Evolutionary conservation across 2,888 invertebrate genomes (phyloP), one percentile per base, ranked within the genome.

Genomic region (Malthinus seriepunctatus): DNA sequence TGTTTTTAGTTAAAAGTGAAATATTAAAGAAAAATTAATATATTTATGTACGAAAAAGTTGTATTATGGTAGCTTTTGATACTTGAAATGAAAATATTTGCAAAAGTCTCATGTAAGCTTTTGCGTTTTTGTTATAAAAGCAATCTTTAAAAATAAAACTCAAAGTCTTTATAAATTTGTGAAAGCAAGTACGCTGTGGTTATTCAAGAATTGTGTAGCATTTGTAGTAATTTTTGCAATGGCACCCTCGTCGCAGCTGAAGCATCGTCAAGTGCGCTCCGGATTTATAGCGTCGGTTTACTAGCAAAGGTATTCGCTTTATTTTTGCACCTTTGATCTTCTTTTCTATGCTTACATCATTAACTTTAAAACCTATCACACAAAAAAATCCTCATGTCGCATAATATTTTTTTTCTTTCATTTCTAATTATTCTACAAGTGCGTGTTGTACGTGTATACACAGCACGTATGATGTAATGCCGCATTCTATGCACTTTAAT

Each of bases 241-340:
- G 35, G 56, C 56, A 59, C 60, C 61, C 64, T 63, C 61, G 56
- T 53, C 56, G 23, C 5, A 56, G 52, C 51, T 42, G 51, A 56
- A 62, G 63, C 54, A 61, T 58, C 57, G 53, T 62, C 55, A 52
- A 65, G 62, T 62, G 57, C 46, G 60, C 57, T 60, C 55, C 52
- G 62, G 62, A 63, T 65, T 65, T 63, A 65, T 63, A 61, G 62
- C 62, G 63, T 60, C 65, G 56, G 57, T 61, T 63, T 63, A 56
- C 59, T 59, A 58, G 54, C 60, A 65, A 65, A 64, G 63, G 61
- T 64, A 60, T 63, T 63, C 59, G 61, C 63, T 64, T 66, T 64
- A 63, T 64, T 68, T 62, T 67, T 69, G 57, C 65, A 67, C 70
- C 73, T 75, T 75, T 75, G 75, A 75, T 75, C 74, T 72, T 72